Percentiles rank a stretch among this genome's conserved stretches.
phyloP scores from a whole-genome alignment of 1,140 invertebrate genomes.

The Xylocopa sonorina region DNA sequence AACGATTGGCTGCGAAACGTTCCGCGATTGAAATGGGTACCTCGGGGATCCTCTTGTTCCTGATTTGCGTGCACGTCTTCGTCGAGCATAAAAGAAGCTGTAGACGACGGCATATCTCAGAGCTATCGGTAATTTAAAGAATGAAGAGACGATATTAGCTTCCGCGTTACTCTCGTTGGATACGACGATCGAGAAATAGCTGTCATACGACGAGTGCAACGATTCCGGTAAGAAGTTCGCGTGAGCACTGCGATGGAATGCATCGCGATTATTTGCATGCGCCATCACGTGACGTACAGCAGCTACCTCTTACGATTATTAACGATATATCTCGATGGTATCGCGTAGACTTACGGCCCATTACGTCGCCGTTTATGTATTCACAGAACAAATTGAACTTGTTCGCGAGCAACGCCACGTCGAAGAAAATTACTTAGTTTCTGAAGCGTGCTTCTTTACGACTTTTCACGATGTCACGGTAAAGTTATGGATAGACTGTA shows the following conservation, averaged over 20 bases:
- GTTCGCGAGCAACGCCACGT: neutral
- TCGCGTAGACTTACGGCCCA: neutral
- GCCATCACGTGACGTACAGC: neutral
- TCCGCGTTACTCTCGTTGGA: neutral
- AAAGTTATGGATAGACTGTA: too few species aligned
- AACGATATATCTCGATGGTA: constrained; percentile 8
- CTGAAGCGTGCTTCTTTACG: neutral
- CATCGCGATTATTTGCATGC: constrained; percentile 28
- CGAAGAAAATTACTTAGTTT: neutral
- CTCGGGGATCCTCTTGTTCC: neutral
- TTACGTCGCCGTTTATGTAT: constrained; percentile 5
- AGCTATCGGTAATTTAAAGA: neutral
- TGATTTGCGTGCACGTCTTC: neutral
- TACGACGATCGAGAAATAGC: neutral
- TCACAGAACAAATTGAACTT: neutral
- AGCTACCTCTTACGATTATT: constrained; percentile 9
- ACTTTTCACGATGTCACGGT: neutral
- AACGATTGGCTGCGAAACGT: constrained; percentile 3
- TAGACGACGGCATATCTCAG: neutral
- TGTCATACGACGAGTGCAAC: neutral
- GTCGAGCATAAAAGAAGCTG: neutral
- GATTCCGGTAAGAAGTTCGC: neutral
- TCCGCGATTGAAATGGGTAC: neutral
- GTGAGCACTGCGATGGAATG: neutral
- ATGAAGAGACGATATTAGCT: neutral